Conservation (phyloP, 2,888 invertebrate genomes). For the Rhamphomyia laevipes region DNA sequence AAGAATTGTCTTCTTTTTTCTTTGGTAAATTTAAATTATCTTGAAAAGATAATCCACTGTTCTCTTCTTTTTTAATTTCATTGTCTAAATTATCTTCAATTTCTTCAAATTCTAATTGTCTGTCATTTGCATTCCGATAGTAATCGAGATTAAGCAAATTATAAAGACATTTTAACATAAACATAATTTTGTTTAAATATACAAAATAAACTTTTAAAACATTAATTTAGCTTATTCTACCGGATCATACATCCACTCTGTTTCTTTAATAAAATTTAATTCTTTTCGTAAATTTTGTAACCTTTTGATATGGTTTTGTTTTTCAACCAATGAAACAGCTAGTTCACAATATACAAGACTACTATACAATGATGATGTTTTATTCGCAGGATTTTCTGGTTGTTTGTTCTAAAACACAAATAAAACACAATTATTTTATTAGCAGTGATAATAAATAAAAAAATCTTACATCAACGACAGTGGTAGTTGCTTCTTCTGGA, state of each 20-base stretch:
- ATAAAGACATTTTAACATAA: neutral
- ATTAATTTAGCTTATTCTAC: constrained; percentile 42
- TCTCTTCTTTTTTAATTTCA: constrained; percentile 18
- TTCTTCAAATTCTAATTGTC: constrained; percentile 32
- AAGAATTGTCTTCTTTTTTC: constrained; percentile 4
- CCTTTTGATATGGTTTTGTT: constrained; percentile 53
- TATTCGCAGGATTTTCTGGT: too few relatives aligned
- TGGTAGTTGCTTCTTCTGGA: too few relatives aligned
- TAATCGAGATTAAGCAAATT: neutral
- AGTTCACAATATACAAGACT: too few relatives aligned
- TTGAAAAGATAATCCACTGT: neutral
- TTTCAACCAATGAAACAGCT: neutral
- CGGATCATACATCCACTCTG: constrained; percentile 68
- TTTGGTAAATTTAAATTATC: neutral
- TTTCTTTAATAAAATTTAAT: constrained; percentile 62
- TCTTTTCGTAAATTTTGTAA: constrained; percentile 61
- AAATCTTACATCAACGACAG: too few relatives aligned
- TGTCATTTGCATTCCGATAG: neutral
- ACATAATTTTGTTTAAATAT: neutral
- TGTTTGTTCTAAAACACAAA: too few relatives aligned
- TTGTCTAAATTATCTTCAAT: constrained; percentile 37
- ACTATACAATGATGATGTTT: too few relatives aligned
- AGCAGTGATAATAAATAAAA: too few relatives aligned
- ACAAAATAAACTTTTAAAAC: neutral
- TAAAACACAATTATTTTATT: too few relatives aligned